Conservation (phyloP, 2,113 vertebrate genomes). For the Sander vitreus region DNA sequence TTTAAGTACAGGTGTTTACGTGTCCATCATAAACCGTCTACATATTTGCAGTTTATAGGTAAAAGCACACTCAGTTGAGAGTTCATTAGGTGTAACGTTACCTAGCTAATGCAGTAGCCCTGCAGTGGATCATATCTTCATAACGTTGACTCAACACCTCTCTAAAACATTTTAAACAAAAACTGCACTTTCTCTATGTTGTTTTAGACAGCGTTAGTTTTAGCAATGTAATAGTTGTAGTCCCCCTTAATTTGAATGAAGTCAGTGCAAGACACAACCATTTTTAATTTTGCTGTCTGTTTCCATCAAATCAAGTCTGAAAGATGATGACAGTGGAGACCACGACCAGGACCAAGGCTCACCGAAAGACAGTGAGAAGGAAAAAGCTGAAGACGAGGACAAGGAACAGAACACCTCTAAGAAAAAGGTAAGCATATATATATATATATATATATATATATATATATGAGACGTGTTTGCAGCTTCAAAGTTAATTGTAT, state of each 20-base stretch:
- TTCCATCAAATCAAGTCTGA: slow-evolving; percentile 74
- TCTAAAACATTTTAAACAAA: neutral
- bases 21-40: neutral
- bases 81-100: neutral
- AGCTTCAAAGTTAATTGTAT: neutral
- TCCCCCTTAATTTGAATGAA: neutral
- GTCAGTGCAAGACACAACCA: neutral
- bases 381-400: slow-evolving; percentile 84
- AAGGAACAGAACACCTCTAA: slow-evolving; percentile 77
- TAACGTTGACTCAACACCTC: neutral
- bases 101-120: neutral
- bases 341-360: slow-evolving; percentile 86
- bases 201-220: neutral
- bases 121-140: too few relatives aligned
- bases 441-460: too few relatives aligned
- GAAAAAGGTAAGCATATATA: slow-evolving; percentile 73
- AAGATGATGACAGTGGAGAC: slow-evolving; percentile 89
- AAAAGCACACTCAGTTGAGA: neutral
- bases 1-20: neutral
- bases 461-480: neutral
- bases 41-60: neutral
- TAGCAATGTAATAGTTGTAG: neutral
- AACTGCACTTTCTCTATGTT: neutral
- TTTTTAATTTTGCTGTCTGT: neutral
- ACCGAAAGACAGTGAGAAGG: slow-evolving; percentile 87